Conservation (phyloP, 2,888 invertebrate genomes). For the Himalopsyche anomala region DNA sequence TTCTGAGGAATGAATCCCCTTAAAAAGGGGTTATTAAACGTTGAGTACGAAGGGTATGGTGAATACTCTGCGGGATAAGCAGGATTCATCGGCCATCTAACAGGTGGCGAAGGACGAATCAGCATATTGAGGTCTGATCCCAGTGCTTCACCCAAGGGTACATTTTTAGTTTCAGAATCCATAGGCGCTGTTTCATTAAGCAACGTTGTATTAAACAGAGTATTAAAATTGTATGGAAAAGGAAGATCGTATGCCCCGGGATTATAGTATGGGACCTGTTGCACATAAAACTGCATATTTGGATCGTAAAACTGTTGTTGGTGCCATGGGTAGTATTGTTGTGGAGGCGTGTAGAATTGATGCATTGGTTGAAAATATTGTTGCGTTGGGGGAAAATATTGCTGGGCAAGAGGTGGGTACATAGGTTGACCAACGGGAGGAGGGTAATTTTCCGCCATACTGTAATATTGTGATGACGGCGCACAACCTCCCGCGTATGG, state of each 20-base stretch:
- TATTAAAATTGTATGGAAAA: background rate
- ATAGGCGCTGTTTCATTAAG: background rate
- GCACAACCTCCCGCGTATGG: conserved; percentile 46
- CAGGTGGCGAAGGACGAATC: too few species aligned
- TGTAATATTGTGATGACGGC: conserved; percentile 4
- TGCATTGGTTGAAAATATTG: background rate
- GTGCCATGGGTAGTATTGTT: background rate
- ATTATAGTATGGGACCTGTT: background rate
- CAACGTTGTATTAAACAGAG: background rate
- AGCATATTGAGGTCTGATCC: too few species aligned
- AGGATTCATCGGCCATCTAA: too few species aligned
- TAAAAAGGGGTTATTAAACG: too few species aligned
- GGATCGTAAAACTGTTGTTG: background rate
- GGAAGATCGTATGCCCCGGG: background rate
- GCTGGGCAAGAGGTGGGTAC: conserved; percentile 1
- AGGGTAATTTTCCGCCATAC: background rate
- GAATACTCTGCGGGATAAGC: too few species aligned
- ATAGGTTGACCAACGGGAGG: background rate
- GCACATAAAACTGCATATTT: background rate
- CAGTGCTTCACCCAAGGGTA: background rate
- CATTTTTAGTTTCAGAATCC: background rate
- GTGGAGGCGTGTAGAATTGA: background rate
- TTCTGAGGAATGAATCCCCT: too few species aligned
- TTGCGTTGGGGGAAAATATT: background rate
- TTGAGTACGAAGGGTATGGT: too few species aligned